phyloP scores from a whole-genome alignment of 2,797 vertebrate species.

The Ataeniobius toweri region DNA sequence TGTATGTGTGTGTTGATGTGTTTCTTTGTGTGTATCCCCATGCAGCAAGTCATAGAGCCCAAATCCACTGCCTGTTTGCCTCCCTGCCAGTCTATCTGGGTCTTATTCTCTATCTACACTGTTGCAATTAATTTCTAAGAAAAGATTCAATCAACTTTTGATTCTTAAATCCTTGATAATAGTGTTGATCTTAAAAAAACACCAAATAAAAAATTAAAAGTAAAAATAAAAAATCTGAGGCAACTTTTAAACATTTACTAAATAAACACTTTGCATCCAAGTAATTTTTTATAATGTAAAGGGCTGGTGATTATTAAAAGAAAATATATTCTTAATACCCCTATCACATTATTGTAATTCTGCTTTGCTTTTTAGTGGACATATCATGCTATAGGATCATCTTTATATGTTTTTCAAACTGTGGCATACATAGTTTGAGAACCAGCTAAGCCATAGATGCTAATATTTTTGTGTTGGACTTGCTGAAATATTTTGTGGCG shows the following conservation, averaged over 20 bases:
- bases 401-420: not conserved
- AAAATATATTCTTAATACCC: not conserved
- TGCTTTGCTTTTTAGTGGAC: not conserved
- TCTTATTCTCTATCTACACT: slow-evolving; percentile 13
- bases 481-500: no score
- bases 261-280: not conserved
- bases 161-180: not conserved
- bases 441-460: not conserved
- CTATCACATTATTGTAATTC: not conserved
- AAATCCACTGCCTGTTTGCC: slow-evolving; percentile 55
- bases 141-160: not conserved
- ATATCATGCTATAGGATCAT: not conserved
- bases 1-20: slow-evolving; percentile 46
- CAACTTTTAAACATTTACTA: not conserved
- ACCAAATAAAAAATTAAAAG: not conserved
- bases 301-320: not conserved
- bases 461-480: no score
- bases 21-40: slow-evolving; percentile 53
- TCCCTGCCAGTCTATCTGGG: slow-evolving; percentile 35
- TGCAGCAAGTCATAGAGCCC: slow-evolving; percentile 60
- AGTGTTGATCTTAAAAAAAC: not conserved
- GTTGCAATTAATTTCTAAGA: slow-evolving; percentile 4
- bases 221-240: not conserved
- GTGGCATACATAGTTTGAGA: not conserved
- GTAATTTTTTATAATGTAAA: not conserved